These are phyloP conservation scores for Acleris literana DNA, from an alignment of 2,888 invertebrate genomes.

Conservation along the genomic window DNA sequence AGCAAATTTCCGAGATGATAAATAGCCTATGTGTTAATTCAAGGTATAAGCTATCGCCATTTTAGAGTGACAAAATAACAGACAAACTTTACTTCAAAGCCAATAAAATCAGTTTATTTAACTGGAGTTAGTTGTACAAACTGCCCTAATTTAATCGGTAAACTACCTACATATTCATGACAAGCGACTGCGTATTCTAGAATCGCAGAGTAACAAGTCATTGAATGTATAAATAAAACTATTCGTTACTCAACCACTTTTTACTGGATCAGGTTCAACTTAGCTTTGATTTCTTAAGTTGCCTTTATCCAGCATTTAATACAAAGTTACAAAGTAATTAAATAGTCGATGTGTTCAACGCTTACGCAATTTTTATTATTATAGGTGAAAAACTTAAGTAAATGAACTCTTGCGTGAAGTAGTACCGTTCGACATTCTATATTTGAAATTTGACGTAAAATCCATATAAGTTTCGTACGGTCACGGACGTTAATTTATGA, in stretches of 20 bases:
- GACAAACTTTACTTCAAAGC: constrained; percentile 3
- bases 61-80: no score
- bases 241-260: background rate
- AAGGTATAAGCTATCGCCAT: no score
- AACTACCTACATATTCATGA: constrained; percentile 7
- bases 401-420: no score
- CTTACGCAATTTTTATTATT: no score
- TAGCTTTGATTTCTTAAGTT: background rate
- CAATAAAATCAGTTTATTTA: constrained; percentile 15
- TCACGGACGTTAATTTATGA: no score
- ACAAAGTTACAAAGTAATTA: background rate
- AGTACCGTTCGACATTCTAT: no score
- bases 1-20: no score
- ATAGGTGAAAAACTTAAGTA: no score
- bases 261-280: background rate
- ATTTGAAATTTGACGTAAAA: no score
- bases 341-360: background rate
- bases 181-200: constrained; percentile 13
- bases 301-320: background rate
- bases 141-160: constrained; percentile 2
- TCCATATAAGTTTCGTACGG: no score
- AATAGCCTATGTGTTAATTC: no score
- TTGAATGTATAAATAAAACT: constrained; percentile 2
- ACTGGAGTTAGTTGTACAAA: constrained; percentile 7
- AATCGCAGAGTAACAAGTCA: background rate